Base-by-base conservation (phyloP, 1,140 invertebrate species). In the Littorina saxatilis region DNA sequence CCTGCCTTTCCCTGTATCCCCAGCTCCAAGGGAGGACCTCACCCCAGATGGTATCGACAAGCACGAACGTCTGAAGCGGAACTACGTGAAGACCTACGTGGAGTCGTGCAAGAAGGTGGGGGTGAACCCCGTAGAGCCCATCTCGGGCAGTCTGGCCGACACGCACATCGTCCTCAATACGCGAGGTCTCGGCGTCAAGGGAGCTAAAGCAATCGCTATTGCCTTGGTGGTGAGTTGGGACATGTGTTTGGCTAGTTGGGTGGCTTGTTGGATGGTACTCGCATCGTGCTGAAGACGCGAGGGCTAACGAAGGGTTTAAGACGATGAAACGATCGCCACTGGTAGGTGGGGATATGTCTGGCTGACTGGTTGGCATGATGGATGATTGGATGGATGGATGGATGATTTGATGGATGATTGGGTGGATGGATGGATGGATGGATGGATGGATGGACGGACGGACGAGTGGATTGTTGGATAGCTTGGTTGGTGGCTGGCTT, bases 151-250 rank as follows among this genome's bases (percentile, higher is more conserved):
- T 32, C 76, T 88, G 17, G 32, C 78, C 20, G 78, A 76, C 40
- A 63, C 78, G 11, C 68, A 77, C 13, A 66, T 88, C n/a, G 55
- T 80, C 1, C 81, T 88, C 72, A 79, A 82, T 50, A 86, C 81
- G 55, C 83, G 84, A 7, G 77, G 79, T 15, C 73, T 89, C 23
- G 89, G 88, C 1, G 84, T 85, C 1, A 79, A 76, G 11, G 89
- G 86, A 1, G 87, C 85, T n/a, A 80, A 80, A 68, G 89, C 89
- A n/a, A 77, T 89, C 50, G 88, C 88, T 20, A 83, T 86, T 39
- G 87, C 87, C 11, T 68, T 90, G 79, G 81, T 86, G 55, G 88
- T 90, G 79, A 85, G 83, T 79, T 5, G 73, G 35, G n/a, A 29
- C 63, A 43, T 43, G 27, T 32, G 13, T 73, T 15, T 7, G 35